Evolutionary conservation across 2,888 invertebrate genomes (phyloP), one percentile per base, ranked within the genome.

Genomic region (Meteorus cinctellus): DNA sequence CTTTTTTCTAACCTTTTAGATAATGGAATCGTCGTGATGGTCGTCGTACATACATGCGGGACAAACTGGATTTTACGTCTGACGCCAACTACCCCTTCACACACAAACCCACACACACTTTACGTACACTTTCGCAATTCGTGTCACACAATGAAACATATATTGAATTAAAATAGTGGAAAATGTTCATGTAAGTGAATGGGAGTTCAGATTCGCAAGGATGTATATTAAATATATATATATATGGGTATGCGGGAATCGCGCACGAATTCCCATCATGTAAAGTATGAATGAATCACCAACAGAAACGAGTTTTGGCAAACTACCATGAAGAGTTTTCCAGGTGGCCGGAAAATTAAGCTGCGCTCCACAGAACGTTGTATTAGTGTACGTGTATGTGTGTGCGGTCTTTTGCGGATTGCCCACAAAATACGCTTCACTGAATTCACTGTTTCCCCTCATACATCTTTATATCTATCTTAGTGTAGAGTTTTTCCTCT

Each of bases 321-420:
- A 76, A 75, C 76, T 76, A 82, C 85, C 85, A 85, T 69, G 55
- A 63, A 14, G 82, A 81, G 82, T 77, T 81, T 84, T 83, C 80
- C 83, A 83, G 84, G 80, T 82, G 84, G 84, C 77, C 81, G 79
- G 78, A 80, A 84, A 84, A 85, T 85, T 85, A 84, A 84, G 82
- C 83, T 83, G 80, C 80, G 82, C 79, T 82, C 78, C 81, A 76
- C 69, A 72, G 72, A 77, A 65, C 67, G 63, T 70, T 31, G 45
- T 70, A 34, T 72, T 41, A 48, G 34, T n/a, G 60, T 31, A 69
- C 19, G 55, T 55, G 19, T 19, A n/a, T 55, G 19, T 55, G 55
- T 55, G 55, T 55, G 71, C 69, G 70, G 69, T 31, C 71, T 66
- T 41, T 14, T 51, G 36, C 41, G 65, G 62, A 71, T 65, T 65